These are phyloP conservation scores for Cybosia mesomella DNA, from an alignment of 2,888 invertebrate species.

Conservation along the genomic window DNA sequence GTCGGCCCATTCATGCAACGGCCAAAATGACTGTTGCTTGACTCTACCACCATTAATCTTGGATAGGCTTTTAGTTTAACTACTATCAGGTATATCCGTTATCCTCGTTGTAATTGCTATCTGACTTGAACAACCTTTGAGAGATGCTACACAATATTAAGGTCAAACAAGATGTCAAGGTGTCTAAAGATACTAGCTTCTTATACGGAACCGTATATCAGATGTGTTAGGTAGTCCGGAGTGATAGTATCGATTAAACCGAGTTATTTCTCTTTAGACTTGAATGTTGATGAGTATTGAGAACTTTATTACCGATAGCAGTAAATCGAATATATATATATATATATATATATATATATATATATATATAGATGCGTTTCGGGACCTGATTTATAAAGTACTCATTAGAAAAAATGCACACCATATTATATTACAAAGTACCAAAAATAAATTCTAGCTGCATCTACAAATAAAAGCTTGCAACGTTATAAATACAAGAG, in stretches of 20 bases:
- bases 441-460: not conserved
- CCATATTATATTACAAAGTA: not conserved
- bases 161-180: not conserved
- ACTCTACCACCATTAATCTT: too few species aligned
- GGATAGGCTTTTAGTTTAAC: too few species aligned
- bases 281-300: not conserved
- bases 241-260: too few species aligned
- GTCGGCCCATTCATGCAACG: too few species aligned
- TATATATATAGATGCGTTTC: not conserved
- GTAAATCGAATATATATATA: not conserved
- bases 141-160: not conserved
- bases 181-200: not conserved
- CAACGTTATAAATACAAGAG: constrained; percentile 29
- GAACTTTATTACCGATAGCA: not conserved
- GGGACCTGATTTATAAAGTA: not conserved
- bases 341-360: too few species aligned
- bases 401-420: not conserved
- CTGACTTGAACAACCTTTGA: not conserved
- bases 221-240: too few species aligned
- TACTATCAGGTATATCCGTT: not conserved
- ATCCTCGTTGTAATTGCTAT: not conserved
- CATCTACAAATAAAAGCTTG: constrained; percentile 26
- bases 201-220: too few species aligned
- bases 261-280: too few species aligned
- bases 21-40: too few species aligned